These are phyloP conservation scores for Dicentrarchus labrax DNA, from an alignment of 2,113 vertebrate species.

Conservation along the genomic window DNA sequence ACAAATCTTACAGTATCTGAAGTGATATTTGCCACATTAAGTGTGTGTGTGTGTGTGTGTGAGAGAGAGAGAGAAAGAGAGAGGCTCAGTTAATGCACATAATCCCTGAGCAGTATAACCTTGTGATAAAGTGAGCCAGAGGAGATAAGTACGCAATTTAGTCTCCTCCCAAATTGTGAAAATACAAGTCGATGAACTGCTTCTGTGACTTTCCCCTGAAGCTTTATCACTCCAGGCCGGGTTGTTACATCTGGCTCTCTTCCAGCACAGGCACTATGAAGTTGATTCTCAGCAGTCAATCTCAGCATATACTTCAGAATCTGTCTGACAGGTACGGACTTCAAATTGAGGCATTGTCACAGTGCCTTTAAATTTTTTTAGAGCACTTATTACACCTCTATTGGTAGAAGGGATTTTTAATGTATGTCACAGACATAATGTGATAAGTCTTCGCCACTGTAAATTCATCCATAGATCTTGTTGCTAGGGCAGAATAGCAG, in stretches of 20 bases:
- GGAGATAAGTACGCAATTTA: constrained; percentile 41
- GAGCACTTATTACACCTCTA: not conserved
- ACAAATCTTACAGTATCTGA: constrained; percentile 3
- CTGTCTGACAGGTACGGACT: not conserved
- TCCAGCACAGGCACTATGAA: constrained; percentile 32
- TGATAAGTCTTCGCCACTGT: constrained; percentile 12
- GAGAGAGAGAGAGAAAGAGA: no score
- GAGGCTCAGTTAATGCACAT: constrained; percentile 15
- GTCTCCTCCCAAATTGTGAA: constrained; percentile 31
- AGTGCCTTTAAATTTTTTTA: constrained; percentile 3
- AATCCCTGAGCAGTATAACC: constrained; percentile 31
- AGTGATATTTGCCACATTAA: constrained; percentile 1
- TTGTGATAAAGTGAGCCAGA: constrained; percentile 22
- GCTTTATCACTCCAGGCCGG: constrained; percentile 47
- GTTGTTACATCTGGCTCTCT: constrained; percentile 42
- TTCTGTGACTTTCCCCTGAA: constrained; percentile 31
- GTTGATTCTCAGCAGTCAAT: constrained; percentile 44
- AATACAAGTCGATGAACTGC: constrained; percentile 42
- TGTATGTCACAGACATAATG: constrained; percentile 1
- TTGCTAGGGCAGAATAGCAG: constrained; percentile 36
- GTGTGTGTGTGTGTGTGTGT: not conserved
- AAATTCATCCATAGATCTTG: constrained; percentile 43
- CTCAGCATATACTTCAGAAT: constrained; percentile 29
- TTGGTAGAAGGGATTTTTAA: constrained; percentile 7
- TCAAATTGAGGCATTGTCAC: constrained; percentile 36